Conservation (phyloP, 2,888 invertebrate genomes). For the Rhyacophila evoluta region DNA sequence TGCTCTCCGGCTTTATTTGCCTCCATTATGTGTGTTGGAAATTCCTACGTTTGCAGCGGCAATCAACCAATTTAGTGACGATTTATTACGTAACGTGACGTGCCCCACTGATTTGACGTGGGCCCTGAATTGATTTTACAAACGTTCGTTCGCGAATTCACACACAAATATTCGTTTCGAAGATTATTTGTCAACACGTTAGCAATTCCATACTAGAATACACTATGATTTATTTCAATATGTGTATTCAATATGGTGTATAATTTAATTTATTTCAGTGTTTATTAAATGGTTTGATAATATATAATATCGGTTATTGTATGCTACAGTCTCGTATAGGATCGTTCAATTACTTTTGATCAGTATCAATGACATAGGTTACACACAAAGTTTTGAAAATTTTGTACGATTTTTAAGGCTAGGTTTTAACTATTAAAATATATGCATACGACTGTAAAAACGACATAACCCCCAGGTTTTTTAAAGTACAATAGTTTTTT, state of each 20-base stretch:
- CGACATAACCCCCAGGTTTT: too few species aligned
- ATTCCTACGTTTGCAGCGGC: conserved; percentile 25
- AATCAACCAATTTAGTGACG: conserved; percentile 30
- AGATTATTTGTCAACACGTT: conserved; percentile 15
- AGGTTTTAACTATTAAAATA: too few species aligned
- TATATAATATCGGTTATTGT: too few species aligned
- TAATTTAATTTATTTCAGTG: too few species aligned
- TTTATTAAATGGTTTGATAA: too few species aligned
- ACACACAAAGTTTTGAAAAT: too few species aligned
- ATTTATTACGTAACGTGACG: conserved; percentile 42
- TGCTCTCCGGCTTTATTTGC: conserved; percentile 27
- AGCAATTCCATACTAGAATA: not conserved
- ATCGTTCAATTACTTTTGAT: too few species aligned
- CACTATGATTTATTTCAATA: not conserved
- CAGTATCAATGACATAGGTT: too few species aligned
- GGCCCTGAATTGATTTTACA: conserved; percentile 20
- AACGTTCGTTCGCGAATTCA: not conserved
- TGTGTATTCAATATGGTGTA: not conserved
- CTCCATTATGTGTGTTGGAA: conserved; percentile 15
- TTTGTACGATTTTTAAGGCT: too few species aligned
- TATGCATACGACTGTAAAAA: too few species aligned
- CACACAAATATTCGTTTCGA: not conserved
- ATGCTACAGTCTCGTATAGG: too few species aligned
- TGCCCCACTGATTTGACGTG: conserved; percentile 32
- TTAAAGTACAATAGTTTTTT: too few species aligned